These are phyloP conservation scores for Schrankia costaestrigalis DNA, from an alignment of 2,888 invertebrate species.

Conservation along the genomic window DNA sequence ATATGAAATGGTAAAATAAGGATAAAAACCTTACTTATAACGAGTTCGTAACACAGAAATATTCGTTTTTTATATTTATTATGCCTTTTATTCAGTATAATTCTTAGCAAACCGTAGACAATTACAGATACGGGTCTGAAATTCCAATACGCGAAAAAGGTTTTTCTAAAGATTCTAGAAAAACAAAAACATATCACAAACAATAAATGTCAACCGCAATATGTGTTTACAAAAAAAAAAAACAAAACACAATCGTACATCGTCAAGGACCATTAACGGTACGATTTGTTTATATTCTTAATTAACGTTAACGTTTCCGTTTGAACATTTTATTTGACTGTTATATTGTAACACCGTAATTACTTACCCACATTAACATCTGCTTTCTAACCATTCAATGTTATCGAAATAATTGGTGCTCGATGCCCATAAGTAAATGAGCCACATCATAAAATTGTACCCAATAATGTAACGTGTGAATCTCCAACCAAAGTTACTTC, in stretches of 20 bases:
- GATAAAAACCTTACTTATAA: no score
- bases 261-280: conserved; percentile 29
- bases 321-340: conserved; percentile 38
- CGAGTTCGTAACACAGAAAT: no score
- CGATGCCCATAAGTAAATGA: conserved; percentile 6
- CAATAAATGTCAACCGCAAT: no score
- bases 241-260: conserved; percentile 6
- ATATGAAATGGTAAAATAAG: no score
- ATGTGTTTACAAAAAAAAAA: no score
- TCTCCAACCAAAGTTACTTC: conserved; percentile 17
- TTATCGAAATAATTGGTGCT: conserved; percentile 12
- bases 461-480: conserved; percentile 31
- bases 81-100: no score
- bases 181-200: no score
- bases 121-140: no score
- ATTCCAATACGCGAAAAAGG: no score
- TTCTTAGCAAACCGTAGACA: no score
- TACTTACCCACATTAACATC: conserved; percentile 34
- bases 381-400: conserved; percentile 18
- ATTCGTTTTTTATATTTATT: no score
- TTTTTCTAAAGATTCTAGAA: no score
- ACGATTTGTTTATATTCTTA: conserved; percentile 48
- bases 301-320: conserved; percentile 40
- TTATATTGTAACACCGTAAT: conserved; percentile 44
- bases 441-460: conserved; percentile 20